phyloP scores from a whole-genome alignment of 2,797 vertebrate species.

The Tarsius wallacei region DNA sequence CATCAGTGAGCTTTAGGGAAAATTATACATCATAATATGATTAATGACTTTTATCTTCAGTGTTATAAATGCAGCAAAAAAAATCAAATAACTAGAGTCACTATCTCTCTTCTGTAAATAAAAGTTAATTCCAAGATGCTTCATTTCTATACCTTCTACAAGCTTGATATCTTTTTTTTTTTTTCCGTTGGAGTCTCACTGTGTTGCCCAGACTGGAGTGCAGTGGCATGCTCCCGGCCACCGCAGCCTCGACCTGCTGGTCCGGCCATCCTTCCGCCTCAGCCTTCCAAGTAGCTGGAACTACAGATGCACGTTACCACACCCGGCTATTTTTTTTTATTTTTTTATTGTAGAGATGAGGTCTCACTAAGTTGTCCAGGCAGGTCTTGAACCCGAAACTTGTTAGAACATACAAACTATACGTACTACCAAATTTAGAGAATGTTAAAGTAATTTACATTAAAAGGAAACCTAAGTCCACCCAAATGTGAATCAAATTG shows the following conservation, averaged over 20 bases:
- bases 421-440: constrained; percentile 91
- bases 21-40: neutral
- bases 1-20: neutral
- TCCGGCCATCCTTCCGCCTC: too few species aligned
- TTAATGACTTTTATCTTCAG: neutral
- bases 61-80: neutral
- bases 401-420: constrained; percentile 91
- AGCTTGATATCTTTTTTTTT: constrained; percentile 75
- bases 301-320: too few species aligned
- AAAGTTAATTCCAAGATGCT: neutral
- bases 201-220: too few species aligned
- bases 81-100: neutral
- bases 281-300: too few species aligned
- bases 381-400: constrained; percentile 59
- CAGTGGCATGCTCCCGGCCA: too few species aligned
- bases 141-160: constrained; percentile 69
- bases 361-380: too few species aligned
- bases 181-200: too few species aligned
- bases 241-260: too few species aligned
- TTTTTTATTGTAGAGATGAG: too few species aligned
- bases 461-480: constrained; percentile 79
- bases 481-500: neutral
- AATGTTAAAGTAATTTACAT: constrained; percentile 90
- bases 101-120: constrained; percentile 21
- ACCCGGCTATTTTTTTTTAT: too few species aligned